phyloP scores from a whole-genome alignment of 2,888 invertebrate species.

The Tridacna crocea region DNA sequence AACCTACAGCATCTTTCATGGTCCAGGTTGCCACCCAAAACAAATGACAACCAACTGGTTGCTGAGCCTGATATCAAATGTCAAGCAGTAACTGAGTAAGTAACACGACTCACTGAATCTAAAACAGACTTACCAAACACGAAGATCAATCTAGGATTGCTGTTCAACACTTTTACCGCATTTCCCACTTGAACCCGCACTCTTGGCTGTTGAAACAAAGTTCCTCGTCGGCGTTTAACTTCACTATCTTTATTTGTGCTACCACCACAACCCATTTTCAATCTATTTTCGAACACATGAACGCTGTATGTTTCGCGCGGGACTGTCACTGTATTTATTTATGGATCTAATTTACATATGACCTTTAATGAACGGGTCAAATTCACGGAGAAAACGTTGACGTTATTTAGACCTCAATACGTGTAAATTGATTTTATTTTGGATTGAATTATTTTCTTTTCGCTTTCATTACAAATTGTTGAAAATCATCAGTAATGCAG shows the following conservation, averaged over 20 bases:
- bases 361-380: slow-evolving; percentile 49
- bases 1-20: no score
- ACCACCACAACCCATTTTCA: slow-evolving; percentile 72
- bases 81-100: neutral
- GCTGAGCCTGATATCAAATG: no score
- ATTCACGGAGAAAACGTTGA: neutral
- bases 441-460: no score
- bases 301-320: slow-evolving; percentile 54
- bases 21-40: no score
- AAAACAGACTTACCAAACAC: slow-evolving; percentile 70
- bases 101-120: neutral
- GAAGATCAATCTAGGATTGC: slow-evolving; percentile 65
- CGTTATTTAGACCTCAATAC: neutral
- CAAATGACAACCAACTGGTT: no score
- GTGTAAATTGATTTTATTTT: neutral
- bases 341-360: slow-evolving; percentile 61
- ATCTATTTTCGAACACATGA: slow-evolving; percentile 12
- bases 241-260: slow-evolving; percentile 53
- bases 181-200: slow-evolving; percentile 68
- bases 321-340: slow-evolving; percentile 61
- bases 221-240: slow-evolving; percentile 31
- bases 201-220: slow-evolving; percentile 61
- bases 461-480: no score
- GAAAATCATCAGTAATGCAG: no score
- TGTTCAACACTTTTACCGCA: slow-evolving; percentile 63